Evolutionary conservation across 2,888 invertebrate genomes (phyloP), one percentile per base, ranked within the genome.

Genomic region (Hecatera dysodea): DNA sequence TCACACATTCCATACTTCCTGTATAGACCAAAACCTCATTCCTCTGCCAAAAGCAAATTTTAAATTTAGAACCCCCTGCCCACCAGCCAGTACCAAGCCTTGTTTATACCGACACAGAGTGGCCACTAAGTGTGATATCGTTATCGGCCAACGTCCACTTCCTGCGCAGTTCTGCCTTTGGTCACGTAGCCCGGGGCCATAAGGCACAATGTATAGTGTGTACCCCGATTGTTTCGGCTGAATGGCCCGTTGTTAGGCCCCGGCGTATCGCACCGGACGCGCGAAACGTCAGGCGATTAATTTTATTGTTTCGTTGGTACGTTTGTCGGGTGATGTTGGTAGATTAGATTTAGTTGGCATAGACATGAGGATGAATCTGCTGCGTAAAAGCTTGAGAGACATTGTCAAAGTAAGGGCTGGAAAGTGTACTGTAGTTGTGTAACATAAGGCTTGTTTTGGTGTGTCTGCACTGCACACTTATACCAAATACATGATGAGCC

Each of bases 131-230:
- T 77, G 81, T 85, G 88, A 87, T 91, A 90, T 86, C 87, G 86
- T 90, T 92, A 91, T 91, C 91, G 88, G 80, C 67, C 66, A 67
- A 66, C 61, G 79, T 82, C 84, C 85, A 88, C 83, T 89, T 89
- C 91, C 89, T 89, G 91, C 86, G 86, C 69, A 75, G 85, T 78
- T 81, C 85, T 85, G 86, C 78, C 67, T 61, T 64, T 71, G 86
- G 90, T 90, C 91, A 91, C 91, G 91, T 90, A 89, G 86, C 67
- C 86, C 76, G 80, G 81, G 80, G 82, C 73, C 71, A 78, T 81
- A 85, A 71, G 81, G 84, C 78, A 90, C 90, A 90, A 90, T 90
- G 91, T 91, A 88, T 78, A 83, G 65, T 78, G 75, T 85, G 87
- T 83, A 82, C 67, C 65, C 53, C 80, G 57, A 83, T 86, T 86